Base-by-base conservation (phyloP, 2,113 vertebrate genomes). In the Periophthalmodon schlosseri region DNA sequence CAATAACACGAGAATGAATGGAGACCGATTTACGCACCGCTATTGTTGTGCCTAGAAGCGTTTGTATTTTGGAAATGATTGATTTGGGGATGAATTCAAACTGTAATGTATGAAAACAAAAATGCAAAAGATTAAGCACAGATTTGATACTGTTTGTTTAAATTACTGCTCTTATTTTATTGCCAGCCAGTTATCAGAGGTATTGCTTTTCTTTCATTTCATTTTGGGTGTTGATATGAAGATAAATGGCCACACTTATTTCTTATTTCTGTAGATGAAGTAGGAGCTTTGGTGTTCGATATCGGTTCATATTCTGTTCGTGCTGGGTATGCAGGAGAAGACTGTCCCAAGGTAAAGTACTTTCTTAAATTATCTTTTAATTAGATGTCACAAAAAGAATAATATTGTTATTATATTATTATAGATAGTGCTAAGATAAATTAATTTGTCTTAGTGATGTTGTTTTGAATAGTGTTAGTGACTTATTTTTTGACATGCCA, bases 301-400 rank as follows among this genome's bases (percentile, higher is more conserved):
- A 99, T 99, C 61, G 98, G 98, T 72, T 99, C 98, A 0, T 99
- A 97, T 77, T 96, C 97, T 1, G 98, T 99, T 74, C 94, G 98
- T 93, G 98, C 97, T 77, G 98, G 98, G 77, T 99, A 99, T 82
- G 98, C 98, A 28, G 98, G 98, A 39, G 97, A 99, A 90, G 98
- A 99, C 85, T 99, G 97, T 86, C 98, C 98, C 68, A 99, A 99
- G 94, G 98, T 98, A 93, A 93, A 81, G 74, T 65, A 46, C 76
- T 56, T 67, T 57, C 69, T 74, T 33, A 49, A 56, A 66, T 83
- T 76, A 81, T 84, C 82, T 72, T 69, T 79, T 54, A 33, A 36
- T 1, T 24, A 61, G 77, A 44, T 87, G 77, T 84, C 80, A 83
- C 33, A 73, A 89, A 88, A 61, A 82, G 83, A 84, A 47, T 82